A percentile compares a stretch with the other conserved stretches of the same genome.
phyloP scores from a whole-genome alignment of 2,888 invertebrate species.

The Hypolimnas misippus region DNA sequence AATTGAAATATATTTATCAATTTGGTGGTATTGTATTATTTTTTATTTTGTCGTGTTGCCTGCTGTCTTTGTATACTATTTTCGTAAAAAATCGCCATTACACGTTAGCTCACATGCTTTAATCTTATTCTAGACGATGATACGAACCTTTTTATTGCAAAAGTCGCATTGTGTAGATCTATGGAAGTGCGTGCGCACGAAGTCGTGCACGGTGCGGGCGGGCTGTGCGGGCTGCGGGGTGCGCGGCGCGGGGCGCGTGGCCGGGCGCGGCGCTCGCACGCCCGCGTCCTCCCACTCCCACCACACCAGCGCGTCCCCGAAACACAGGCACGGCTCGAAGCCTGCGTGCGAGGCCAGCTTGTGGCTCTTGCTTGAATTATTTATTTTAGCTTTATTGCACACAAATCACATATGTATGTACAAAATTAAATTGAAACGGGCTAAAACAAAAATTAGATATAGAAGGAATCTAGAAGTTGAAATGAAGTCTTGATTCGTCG shows the following conservation, averaged over 20 bases:
- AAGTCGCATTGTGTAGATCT: conserved; percentile 96
- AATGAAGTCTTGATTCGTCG: too few relatives aligned
- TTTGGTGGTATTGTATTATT: too few relatives aligned
- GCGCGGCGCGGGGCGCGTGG: conserved; percentile 56
- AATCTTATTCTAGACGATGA: too few relatives aligned
- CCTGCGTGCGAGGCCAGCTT: conserved; percentile 90
- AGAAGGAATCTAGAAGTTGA: too few relatives aligned
- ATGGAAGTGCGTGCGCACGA: conserved; percentile 94
- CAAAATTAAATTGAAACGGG: too few relatives aligned
- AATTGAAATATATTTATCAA: too few relatives aligned
- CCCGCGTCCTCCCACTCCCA: conserved; percentile 88
- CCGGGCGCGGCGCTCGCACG: conserved; percentile 59
- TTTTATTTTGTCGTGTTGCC: too few relatives aligned
- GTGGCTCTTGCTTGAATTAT: conserved; percentile 86
- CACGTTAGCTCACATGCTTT: too few relatives aligned
- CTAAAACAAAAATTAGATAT: too few relatives aligned
- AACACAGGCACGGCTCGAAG: conserved; percentile 95
- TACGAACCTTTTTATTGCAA: conserved; percentile 93
- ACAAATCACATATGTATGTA: too few relatives aligned
- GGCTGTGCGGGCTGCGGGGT: conserved; percentile 53
- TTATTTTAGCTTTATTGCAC: neutral
- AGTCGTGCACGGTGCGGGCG: conserved; percentile 86
- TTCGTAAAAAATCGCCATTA: too few relatives aligned
- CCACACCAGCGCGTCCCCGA: conserved; percentile 94
- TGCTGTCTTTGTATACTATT: too few relatives aligned